A percentile compares a stretch with the other conserved stretches of the same genome.
Evolutionary conservation across 2,113 vertebrate species (phyloP).

Genomic region (Blennius ocellaris): DNA sequence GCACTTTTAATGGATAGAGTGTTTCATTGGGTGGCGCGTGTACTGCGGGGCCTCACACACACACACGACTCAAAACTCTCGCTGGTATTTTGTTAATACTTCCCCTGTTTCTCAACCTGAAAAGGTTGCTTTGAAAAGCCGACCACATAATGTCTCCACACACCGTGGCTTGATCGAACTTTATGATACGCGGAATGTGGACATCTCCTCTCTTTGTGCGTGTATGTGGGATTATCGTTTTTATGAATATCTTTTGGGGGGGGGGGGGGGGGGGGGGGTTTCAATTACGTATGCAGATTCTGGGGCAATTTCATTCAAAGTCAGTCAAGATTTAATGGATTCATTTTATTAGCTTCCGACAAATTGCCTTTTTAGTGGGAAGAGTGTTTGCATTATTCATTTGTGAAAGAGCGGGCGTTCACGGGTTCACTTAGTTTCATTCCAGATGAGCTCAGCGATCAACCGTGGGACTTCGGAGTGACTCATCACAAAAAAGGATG

Average conservation of each 20-base stretch:
- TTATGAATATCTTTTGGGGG: too few species aligned
- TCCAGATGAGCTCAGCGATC: conserved; percentile 51
- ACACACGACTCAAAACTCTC: not conserved
- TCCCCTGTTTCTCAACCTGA: conserved; percentile 24
- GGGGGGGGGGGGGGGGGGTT: too few species aligned
- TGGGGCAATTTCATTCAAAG: conserved; percentile 57
- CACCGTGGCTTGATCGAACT: conserved; percentile 8
- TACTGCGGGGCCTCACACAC: conserved; percentile 9
- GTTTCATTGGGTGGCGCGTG: conserved; percentile 39
- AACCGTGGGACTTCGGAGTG: conserved; percentile 32
- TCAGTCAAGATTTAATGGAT: conserved; percentile 72
- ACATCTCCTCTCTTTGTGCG: conserved; percentile 8
- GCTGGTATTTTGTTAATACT: conserved; percentile 14
- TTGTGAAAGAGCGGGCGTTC: conserved; percentile 54
- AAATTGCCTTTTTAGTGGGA: conserved; percentile 68
- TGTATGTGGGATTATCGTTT: conserved; percentile 59
- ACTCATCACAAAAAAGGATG: conserved; percentile 46
- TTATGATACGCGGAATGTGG: conserved; percentile 3
- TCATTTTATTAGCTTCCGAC: conserved; percentile 69
- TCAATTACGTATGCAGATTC: conserved; percentile 62
- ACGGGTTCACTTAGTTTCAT: conserved; percentile 59
- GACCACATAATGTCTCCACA: not conserved
- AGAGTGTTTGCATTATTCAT: conserved; percentile 72
- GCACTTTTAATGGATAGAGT: conserved; percentile 37
- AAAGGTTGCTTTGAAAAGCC: conserved; percentile 4